phyloP scores from a whole-genome alignment of 2,888 invertebrate genomes.

The Thecocarcelia acutangulata region DNA sequence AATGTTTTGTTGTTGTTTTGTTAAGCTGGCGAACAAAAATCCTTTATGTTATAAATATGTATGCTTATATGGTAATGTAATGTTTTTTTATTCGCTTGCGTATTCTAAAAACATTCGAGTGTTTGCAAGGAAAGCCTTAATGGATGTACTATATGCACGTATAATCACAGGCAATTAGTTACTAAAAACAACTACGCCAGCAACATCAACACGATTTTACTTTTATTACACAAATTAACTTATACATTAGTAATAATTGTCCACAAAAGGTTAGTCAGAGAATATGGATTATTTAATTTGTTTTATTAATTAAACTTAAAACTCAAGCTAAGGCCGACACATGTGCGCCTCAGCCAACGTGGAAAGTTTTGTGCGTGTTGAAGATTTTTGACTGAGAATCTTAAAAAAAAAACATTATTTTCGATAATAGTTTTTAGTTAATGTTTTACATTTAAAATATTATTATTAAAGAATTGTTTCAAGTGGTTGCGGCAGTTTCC shows the following conservation, averaged over 20 bases:
- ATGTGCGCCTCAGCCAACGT: not conserved
- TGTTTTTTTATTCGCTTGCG: not conserved
- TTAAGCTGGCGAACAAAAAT: constrained; percentile 39
- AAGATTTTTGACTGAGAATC: no score
- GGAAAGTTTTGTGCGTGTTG: constrained; percentile 4
- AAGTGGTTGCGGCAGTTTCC: no score
- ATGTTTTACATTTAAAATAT: no score
- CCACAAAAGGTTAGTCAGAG: constrained; percentile 39
- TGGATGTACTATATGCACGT: constrained; percentile 44
- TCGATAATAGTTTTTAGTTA: no score
- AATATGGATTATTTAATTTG: constrained; percentile 52
- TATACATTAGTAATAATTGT: constrained; percentile 34
- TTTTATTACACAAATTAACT: constrained; percentile 11
- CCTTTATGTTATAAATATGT: not conserved
- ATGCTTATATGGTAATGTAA: not conserved
- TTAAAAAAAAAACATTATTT: no score
- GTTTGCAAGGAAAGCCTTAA: constrained; percentile 18
- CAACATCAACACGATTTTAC: constrained; percentile 2
- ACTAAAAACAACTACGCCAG: constrained; percentile 25
- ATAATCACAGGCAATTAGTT: constrained; percentile 61
- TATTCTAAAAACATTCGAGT: no score
- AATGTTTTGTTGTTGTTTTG: constrained; percentile 41
- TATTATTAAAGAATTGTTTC: no score
- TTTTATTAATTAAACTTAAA: constrained; percentile 52
- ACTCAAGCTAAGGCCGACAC: not conserved